A percentile compares a stretch with the other conserved stretches of the same genome.
Conservation (phyloP, 2,113 vertebrate species). For the Cyanoramphus novaezelandiae region DNA sequence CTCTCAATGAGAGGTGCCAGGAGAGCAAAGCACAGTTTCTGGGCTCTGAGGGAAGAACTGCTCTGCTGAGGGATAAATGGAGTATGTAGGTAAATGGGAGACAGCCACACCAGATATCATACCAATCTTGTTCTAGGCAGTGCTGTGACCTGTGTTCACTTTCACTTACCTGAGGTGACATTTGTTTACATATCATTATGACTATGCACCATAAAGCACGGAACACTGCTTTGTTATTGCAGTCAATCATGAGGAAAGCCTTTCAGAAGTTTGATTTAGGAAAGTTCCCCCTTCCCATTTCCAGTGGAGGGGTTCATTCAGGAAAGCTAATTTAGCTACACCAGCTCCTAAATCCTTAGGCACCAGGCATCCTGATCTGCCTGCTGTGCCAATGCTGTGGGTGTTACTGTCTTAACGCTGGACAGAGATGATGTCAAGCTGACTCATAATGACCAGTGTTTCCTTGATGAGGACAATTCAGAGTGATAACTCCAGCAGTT, state of each 20-base stretch:
- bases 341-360: neutral
- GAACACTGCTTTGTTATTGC: too few species aligned
- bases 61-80: neutral
- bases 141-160: neutral
- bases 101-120: rapidly evolving
- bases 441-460: neutral
- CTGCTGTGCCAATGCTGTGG: neutral
- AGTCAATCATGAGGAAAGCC: neutral
- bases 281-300: neutral
- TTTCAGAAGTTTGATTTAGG: neutral
- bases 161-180: rapidly evolving
- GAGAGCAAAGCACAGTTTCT: neutral
- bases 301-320: neutral
- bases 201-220: rapidly evolving
- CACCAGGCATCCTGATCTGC: neutral
- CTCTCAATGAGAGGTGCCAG: neutral
- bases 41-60: neutral
- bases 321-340: neutral
- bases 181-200: neutral
- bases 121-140: neutral
- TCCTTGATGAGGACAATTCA: neutral
- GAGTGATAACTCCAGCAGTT: neutral
- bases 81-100: neutral
- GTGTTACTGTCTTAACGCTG: neutral
- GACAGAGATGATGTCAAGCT: neutral